A percentile compares a stretch with the other conserved stretches of the same genome.
Conservation (phyloP, 2,888 invertebrate species). For the Campaea margaritaria region DNA sequence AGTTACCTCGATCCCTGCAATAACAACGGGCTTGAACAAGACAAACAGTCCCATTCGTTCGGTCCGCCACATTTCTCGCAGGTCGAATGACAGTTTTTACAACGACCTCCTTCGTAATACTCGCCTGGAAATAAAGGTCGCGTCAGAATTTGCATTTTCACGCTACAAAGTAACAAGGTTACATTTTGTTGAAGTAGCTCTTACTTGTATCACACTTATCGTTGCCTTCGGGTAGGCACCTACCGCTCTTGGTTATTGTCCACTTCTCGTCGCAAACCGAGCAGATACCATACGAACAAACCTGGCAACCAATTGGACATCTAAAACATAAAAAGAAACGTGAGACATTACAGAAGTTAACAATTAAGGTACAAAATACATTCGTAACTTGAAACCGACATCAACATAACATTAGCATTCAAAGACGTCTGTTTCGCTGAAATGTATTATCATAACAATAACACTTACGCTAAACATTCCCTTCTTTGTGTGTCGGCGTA, state of each 20-base stretch:
- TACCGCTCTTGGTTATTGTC: constrained; percentile 89
- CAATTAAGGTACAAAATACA: constrained; percentile 27
- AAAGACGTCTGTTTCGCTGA: constrained; percentile 36
- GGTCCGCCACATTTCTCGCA: constrained; percentile 94
- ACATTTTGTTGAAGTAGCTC: constrained; percentile 49
- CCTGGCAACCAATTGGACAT: constrained; percentile 91
- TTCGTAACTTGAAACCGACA: constrained; percentile 30
- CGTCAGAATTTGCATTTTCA: constrained; percentile 36
- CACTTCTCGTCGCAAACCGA: constrained; percentile 90
- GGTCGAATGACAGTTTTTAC: constrained; percentile 92
- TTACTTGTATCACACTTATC: constrained; percentile 91
- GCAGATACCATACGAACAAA: constrained; percentile 90
- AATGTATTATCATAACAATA: constrained; percentile 57
- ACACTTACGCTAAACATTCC: constrained; percentile 88
- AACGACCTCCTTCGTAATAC: constrained; percentile 90
- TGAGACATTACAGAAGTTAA: constrained; percentile 17
- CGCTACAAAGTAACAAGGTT: neutral
- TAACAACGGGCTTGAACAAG: constrained; percentile 90
- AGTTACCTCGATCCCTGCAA: constrained; percentile 87
- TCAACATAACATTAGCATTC: constrained; percentile 39
- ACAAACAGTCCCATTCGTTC: constrained; percentile 90
- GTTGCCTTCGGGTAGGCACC: constrained; percentile 90
- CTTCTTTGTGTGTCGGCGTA: constrained; percentile 91
- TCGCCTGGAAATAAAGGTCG: constrained; percentile 84
- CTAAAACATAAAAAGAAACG: constrained; percentile 56